Evolutionary conservation across 2,797 vertebrate species (phyloP).

Genomic region (Sebastes nivosus): DNA sequence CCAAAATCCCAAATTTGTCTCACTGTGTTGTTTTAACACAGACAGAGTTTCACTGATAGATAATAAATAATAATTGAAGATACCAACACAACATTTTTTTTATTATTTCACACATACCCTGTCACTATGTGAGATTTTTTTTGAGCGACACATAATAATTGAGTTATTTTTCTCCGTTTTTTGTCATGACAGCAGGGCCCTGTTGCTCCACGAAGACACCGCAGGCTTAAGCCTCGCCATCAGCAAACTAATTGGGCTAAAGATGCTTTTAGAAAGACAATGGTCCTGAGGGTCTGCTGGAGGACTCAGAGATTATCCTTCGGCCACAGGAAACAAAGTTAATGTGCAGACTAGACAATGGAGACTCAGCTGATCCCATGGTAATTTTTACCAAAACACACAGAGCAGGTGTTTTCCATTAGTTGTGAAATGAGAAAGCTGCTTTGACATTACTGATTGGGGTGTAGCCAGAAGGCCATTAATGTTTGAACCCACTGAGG

Average conservation of each 20-base stretch:
- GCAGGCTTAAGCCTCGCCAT: conserved; percentile 30
- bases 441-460: conserved; percentile 21
- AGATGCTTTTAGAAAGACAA: conserved; percentile 66
- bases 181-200: background rate
- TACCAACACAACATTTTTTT: background rate
- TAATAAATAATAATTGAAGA: background rate
- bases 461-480: conserved; percentile 37
- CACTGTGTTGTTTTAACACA: background rate
- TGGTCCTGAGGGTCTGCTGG: conserved; percentile 52
- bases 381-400: conserved; percentile 41
- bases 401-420: conserved; percentile 59
- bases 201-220: conserved; percentile 25
- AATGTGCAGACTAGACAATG: conserved; percentile 59
- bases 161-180: conserved; percentile 9
- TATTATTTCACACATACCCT: background rate
- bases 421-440: conserved; percentile 35
- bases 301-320: conserved; percentile 66
- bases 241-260: conserved; percentile 64
- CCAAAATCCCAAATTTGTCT: background rate
- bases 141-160: background rate
- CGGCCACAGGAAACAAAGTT: conserved; percentile 61
- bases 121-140: background rate
- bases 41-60: background rate
- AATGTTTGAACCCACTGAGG: conserved; percentile 27
- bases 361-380: conserved; percentile 29